phyloP scores from a whole-genome alignment of 2,113 vertebrate species.

The Falcunculus frontatus region DNA sequence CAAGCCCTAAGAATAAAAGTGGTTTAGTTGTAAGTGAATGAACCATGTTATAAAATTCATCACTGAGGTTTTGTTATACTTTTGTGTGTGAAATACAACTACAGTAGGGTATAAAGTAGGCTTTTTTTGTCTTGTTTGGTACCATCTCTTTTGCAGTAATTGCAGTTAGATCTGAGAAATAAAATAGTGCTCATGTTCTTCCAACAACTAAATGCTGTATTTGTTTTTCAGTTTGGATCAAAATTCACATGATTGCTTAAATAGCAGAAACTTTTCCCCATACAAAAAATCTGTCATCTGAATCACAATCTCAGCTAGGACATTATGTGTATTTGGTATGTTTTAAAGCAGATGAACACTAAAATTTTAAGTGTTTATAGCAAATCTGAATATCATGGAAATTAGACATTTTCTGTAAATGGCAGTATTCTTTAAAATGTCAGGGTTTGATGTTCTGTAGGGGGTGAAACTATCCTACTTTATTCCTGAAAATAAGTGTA shows the following conservation, averaged over 20 bases:
- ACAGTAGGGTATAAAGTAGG: neutral
- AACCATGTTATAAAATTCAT: neutral
- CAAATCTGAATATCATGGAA: neutral
- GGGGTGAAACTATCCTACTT: neutral
- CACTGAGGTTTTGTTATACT: neutral
- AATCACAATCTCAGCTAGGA: neutral
- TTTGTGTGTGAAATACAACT: neutral
- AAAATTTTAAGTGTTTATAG: neutral
- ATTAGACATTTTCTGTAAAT: slow-evolving; percentile 9
- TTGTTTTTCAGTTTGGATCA: slow-evolving; percentile 1
- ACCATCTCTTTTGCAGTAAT: neutral
- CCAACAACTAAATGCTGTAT: neutral
- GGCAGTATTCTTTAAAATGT: neutral
- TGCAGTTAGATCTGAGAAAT: neutral
- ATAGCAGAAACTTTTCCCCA: neutral
- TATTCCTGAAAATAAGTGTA: neutral
- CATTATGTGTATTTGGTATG: neutral
- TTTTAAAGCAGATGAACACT: neutral
- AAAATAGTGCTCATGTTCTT: neutral
- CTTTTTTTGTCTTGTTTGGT: neutral
- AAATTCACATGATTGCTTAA: slow-evolving; percentile 8
- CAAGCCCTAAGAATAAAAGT: slow-evolving; percentile 1
- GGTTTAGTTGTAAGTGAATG: neutral
- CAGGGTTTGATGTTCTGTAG: neutral
- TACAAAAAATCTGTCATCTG: neutral